Evolutionary conservation across 2,888 invertebrate species (phyloP).

Genomic region (Amblyjoppa fuscipennis): DNA sequence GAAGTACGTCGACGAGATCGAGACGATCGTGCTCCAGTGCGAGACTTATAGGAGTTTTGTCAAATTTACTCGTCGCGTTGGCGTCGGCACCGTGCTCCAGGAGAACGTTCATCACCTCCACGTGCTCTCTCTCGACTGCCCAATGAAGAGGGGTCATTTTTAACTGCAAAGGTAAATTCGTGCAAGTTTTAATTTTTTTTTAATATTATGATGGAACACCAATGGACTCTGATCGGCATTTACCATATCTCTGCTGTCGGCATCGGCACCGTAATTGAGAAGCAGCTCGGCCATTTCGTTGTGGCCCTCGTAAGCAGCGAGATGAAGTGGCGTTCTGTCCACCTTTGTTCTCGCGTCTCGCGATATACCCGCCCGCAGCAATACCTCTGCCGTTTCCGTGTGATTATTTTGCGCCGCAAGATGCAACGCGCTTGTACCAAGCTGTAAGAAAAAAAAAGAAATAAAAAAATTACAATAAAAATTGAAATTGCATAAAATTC

Average conservation of each 20-base stretch:
- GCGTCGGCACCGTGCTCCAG: slow-evolving; percentile 92
- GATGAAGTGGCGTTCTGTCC: slow-evolving; percentile 95
- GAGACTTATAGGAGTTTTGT: slow-evolving; percentile 89
- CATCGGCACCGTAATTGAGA: slow-evolving; percentile 89
- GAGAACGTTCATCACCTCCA: slow-evolving; percentile 89
- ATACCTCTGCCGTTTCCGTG: slow-evolving; percentile 91
- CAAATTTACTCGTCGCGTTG: slow-evolving; percentile 90
- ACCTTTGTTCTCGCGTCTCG: slow-evolving; percentile 96
- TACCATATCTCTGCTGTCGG: slow-evolving; percentile 93
- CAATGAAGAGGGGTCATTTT: slow-evolving; percentile 97
- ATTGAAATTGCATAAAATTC: background rate
- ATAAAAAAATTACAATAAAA: background rate
- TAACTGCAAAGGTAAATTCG: slow-evolving; percentile 86
- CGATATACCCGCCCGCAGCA: slow-evolving; percentile 94
- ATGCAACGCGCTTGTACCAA: slow-evolving; percentile 96
- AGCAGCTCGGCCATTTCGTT: slow-evolving; percentile 90
- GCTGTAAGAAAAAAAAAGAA: slow-evolving; percentile 85
- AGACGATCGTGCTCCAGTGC: slow-evolving; percentile 89
- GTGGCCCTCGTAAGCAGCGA: slow-evolving; percentile 95
- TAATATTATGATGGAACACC: background rate
- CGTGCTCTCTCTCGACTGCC: slow-evolving; percentile 94
- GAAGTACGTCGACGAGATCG: slow-evolving; percentile 88
- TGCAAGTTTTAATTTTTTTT: background rate
- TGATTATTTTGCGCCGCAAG: slow-evolving; percentile 94
- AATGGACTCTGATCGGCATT: slow-evolving; percentile 38